Conservation (phyloP, 1,140 invertebrate species). For the Aethina tumida region DNA sequence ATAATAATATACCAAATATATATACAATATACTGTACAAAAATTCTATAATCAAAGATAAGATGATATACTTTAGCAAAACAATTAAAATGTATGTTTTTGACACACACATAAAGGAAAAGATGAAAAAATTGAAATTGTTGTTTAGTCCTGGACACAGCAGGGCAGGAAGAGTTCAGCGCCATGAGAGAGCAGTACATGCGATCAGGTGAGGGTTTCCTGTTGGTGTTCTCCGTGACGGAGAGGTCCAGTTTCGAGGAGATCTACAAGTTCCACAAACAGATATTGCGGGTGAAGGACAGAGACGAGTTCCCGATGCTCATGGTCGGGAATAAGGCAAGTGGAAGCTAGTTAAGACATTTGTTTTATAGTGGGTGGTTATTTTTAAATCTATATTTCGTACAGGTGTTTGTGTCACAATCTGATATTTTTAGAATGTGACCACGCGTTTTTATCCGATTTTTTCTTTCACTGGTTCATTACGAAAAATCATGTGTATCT, state of each 20-base stretch:
- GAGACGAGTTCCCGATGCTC: conserved; percentile 92
- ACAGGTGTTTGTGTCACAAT: not conserved
- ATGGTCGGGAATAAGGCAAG: conserved; percentile 85
- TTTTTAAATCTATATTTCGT: not conserved
- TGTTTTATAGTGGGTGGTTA: not conserved
- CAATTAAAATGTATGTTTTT: no score
- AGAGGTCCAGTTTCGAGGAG: conserved; percentile 89
- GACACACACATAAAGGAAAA: no score
- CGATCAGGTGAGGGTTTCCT: conserved; percentile 93
- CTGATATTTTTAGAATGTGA: not conserved
- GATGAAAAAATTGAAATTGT: no score
- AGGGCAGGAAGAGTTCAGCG: conserved; percentile 96
- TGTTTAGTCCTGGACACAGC: conserved; percentile 78
- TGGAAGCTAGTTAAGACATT: not conserved
- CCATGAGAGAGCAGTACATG: conserved; percentile 96
- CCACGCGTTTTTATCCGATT: not conserved
- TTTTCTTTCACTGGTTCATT: not conserved
- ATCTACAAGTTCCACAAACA: conserved; percentile 87
- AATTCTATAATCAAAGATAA: no score
- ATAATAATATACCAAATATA: conserved; percentile 2
- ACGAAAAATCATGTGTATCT: not conserved
- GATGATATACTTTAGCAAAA: no score
- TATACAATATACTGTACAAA: no score
- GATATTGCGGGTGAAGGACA: conserved; percentile 87
- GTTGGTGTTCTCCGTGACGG: conserved; percentile 83